Evolutionary conservation across 1,140 invertebrate species (phyloP).

Genomic region (Stegodyphus dumicola): DNA sequence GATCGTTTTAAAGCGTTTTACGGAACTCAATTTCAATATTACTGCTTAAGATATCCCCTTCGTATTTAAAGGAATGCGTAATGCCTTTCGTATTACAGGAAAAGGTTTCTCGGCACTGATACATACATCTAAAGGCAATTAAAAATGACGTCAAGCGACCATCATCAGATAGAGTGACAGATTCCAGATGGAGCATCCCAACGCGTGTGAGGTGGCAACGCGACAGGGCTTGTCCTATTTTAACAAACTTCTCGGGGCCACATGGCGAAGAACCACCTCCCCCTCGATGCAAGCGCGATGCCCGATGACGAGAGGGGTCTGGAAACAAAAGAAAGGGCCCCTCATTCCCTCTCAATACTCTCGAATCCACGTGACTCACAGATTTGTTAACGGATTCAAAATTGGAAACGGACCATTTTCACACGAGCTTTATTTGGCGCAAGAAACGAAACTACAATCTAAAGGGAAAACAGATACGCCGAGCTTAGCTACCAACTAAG

Average conservation of each 20-base stretch:
- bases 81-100: too few relatives aligned
- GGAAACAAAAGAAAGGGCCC: slow-evolving; percentile 23
- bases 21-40: too few relatives aligned
- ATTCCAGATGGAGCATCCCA: slow-evolving; percentile 4
- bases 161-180: neutral
- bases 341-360: neutral
- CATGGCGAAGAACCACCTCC: neutral
- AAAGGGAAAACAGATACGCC: too few relatives aligned
- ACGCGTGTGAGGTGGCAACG: neutral
- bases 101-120: too few relatives aligned
- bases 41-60: too few relatives aligned
- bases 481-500: too few relatives aligned
- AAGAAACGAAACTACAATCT: too few relatives aligned
- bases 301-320: slow-evolving; percentile 2
- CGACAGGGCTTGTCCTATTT: slow-evolving; percentile 1
- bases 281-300: neutral
- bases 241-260: slow-evolving; percentile 10
- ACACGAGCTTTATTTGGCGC: too few relatives aligned
- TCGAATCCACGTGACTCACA: slow-evolving; percentile 6
- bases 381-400: too few relatives aligned
- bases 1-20: too few relatives aligned
- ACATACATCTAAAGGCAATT: neutral
- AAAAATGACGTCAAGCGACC: slow-evolving; percentile 9
- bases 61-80: too few relatives aligned
- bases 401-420: too few relatives aligned